Evolutionary conservation across 2,113 vertebrate genomes (phyloP).

Genomic region (Eptesicus fuscus): DNA sequence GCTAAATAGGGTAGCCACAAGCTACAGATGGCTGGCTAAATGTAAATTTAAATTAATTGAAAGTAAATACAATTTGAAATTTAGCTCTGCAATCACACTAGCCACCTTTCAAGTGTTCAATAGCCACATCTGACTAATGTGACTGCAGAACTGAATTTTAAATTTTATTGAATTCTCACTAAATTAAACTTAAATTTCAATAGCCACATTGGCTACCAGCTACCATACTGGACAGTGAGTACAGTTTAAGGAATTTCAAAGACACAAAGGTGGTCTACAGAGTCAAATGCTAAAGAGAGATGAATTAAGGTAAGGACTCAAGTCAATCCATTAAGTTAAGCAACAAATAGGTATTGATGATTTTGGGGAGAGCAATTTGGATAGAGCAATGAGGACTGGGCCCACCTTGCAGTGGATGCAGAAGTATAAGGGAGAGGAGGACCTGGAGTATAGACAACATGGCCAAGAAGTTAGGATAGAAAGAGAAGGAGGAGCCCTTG

Average conservation of each 20-base stretch:
- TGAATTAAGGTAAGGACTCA: not conserved
- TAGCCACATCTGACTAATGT: not conserved
- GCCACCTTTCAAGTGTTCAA: not conserved
- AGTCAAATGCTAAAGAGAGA: not conserved
- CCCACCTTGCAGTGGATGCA: fast-evolving
- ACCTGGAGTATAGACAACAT: fast-evolving
- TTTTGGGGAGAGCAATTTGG: not conserved
- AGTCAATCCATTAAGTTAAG: not conserved
- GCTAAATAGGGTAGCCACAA: not conserved
- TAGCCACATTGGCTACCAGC: not conserved
- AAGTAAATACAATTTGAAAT: slow-evolving; percentile 1
- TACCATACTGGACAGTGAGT: not conserved
- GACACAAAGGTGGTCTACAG: not conserved
- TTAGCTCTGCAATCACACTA: not conserved
- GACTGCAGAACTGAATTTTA: not conserved
- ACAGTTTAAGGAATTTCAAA: not conserved
- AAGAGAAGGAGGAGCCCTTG: not conserved
- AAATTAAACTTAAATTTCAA: not conserved
- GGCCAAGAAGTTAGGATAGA: not conserved
- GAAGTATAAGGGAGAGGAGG: fast-evolving
- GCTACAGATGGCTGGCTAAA: not conserved
- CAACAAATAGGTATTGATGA: not conserved
- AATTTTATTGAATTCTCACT: not conserved
- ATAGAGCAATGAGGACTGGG: not conserved
- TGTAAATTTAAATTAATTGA: slow-evolving; percentile 8